phyloP scores from a whole-genome alignment of 2,888 invertebrate species.

The Hydrotaea diabolus region DNA sequence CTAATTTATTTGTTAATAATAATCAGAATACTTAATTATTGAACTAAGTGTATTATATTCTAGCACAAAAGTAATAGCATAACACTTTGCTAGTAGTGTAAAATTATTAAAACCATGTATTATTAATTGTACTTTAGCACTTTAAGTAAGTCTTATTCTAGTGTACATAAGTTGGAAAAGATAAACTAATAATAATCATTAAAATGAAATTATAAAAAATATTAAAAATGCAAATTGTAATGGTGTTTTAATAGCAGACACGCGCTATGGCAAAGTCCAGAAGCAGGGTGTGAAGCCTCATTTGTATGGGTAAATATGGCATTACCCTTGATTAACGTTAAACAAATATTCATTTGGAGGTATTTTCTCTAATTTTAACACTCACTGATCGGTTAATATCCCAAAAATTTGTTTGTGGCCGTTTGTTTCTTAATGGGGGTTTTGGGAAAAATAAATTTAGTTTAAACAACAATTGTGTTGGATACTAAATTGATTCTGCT shows the following conservation, averaged over 20 bases:
- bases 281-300: too few relatives aligned
- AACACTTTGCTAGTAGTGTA: conserved; percentile 1
- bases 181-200: background rate
- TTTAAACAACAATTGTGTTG: too few relatives aligned
- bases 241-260: background rate
- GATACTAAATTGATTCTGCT: too few relatives aligned
- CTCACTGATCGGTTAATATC: too few relatives aligned
- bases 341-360: too few relatives aligned
- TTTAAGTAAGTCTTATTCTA: conserved; percentile 36
- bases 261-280: too few relatives aligned
- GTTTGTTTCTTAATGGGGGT: too few relatives aligned
- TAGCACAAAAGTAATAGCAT: background rate
- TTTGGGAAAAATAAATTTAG: too few relatives aligned
- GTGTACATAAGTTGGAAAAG: conserved; percentile 49
- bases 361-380: too few relatives aligned
- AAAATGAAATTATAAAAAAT: conserved; percentile 43
- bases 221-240: conserved; percentile 17
- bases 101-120: conserved; percentile 34
- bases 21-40: conserved; percentile 1
- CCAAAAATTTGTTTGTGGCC: too few relatives aligned
- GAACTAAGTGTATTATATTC: background rate
- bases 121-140: conserved; percentile 47
- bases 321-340: too few relatives aligned
- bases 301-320: too few relatives aligned
- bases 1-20: conserved; percentile 53